Evolutionary conservation across 2,888 invertebrate genomes (phyloP), one percentile per base, ranked within the genome.

Genomic region (Boloria euphrosyne): DNA sequence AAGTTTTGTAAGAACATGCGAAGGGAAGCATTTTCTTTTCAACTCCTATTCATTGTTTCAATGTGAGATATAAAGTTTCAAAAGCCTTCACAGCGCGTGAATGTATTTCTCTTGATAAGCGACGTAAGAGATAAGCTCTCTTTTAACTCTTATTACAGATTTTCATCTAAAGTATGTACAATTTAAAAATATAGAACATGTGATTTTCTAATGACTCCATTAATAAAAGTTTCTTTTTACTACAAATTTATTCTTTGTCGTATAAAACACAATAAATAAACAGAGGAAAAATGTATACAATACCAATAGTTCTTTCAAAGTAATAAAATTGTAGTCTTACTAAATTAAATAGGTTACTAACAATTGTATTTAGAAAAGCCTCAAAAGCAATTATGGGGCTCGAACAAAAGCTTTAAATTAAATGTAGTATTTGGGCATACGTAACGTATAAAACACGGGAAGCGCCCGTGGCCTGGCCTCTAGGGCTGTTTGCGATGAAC

Each of bases 331-430:
- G 27, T 46, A 46, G 46, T 27, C 57, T 46, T 57, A 27, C 44
- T 46, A 27, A 49, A 17, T 31, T 16, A 1, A 38, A 14, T 16
- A 17, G 1, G 3, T 6, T 6, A 53, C 38, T 52, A 47, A 38
- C 50, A 59, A 53, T 47, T 38, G 16, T 53, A n/a, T 53, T 31
- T 65, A 47, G 27, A 4, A 44, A 65, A 77, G 76, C 57, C 64
- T 70, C 60, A 57, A 70, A 68, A 80, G 78, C 83, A 85, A 85
- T 83, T 80, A 78, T 65, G 70, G 46, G 70, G 74, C 73, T 71
- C 74, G 76, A 78, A 78, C 71, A 73, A 71, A 67, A 67, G 57
- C 67, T 70, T 53, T 47, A 65, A 70, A 70, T 66, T 54, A 64
- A 67, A 66, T 50, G 57, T 68, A 51, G 46, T 62, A 62, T 65